phyloP scores from a whole-genome alignment of 2,888 invertebrate genomes.

The Melieria omissa region DNA sequence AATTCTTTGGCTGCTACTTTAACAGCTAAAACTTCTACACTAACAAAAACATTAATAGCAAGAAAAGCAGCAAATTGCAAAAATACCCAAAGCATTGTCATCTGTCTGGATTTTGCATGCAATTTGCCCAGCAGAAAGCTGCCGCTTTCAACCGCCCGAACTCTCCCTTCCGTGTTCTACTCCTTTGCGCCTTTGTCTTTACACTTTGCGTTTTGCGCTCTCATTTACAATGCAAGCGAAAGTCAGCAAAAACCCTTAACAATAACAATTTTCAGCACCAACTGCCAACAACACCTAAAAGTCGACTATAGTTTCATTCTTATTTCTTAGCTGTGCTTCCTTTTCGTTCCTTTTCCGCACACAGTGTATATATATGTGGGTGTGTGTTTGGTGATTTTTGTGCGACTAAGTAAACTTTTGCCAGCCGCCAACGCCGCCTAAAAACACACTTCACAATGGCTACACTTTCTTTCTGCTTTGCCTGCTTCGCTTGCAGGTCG shows the following conservation, averaged over 20 bases:
- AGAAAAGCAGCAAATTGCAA: no score
- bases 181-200: neutral
- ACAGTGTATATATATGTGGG: neutral
- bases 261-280: neutral
- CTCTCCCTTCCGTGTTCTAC: no score
- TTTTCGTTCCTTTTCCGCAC: neutral
- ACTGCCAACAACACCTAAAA: constrained; percentile 18
- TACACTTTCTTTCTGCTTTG: neutral
- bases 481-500: neutral
- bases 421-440: constrained; percentile 8
- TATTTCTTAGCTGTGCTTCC: neutral
- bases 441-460: constrained; percentile 16
- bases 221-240: neutral
- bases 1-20: no score
- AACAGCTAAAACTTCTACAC: no score
- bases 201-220: neutral
- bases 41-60: no score
- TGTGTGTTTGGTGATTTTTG: neutral
- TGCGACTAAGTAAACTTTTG: neutral
- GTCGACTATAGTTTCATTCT: constrained; percentile 5
- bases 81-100: no score
- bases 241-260: neutral
- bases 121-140: no score
- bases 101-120: no score
- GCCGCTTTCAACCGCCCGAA: no score